Evolutionary conservation across 1,140 invertebrate species (phyloP), one percentile per base, ranked within the genome.

Genomic region (Lepidurus couesii): DNA sequence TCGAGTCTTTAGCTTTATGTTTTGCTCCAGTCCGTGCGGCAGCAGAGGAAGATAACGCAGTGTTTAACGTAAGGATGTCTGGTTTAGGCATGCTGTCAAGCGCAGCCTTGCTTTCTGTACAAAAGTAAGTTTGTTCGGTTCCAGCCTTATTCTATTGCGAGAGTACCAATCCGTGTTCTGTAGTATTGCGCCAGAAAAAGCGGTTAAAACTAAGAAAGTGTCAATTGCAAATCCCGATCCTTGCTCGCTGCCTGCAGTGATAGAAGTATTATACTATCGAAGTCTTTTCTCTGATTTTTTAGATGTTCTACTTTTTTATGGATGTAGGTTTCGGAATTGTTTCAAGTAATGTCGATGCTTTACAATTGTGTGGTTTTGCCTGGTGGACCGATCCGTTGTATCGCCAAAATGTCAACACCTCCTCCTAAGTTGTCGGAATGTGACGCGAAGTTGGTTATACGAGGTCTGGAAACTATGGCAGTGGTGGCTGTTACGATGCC

Each of bases 401-500:
- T 21, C 21, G 53, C 53, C 16, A 65, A 65, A 21, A 65, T 65
- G 53, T 65, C 53, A 13, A 65, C 53, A n/a, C 53, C 53, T 13
- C 53, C 53, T 7, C 53, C 53, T 5, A 65, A 65, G 21, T 16
- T 65, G 16, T 11, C 75, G 9, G 45, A 24, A 16, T 21, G 45
- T 42, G 77, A 77, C 24, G 77, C n/a, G 1, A 73, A 73, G 77
- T 10, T 77, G 53, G 44, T 73, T 13, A 75, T 42, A 42, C 74
- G 74, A 7, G 74, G 43, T 21, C 26, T 42, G n/a, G 34, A 75
- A 42, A 42, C 78, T 13, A 3, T 42, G 26, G 44, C 73, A 13
- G n/a, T 78, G 16, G 43, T 21, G 26, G 26, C 34, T 42, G 74
- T 73, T 42, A 78, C 11, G 24, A 77, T 80, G 78, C 77, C 73